Percentiles rank a stretch among this genome's conserved stretches.
Conservation (phyloP, 2,797 vertebrate genomes). For the Coilia nasus region DNA sequence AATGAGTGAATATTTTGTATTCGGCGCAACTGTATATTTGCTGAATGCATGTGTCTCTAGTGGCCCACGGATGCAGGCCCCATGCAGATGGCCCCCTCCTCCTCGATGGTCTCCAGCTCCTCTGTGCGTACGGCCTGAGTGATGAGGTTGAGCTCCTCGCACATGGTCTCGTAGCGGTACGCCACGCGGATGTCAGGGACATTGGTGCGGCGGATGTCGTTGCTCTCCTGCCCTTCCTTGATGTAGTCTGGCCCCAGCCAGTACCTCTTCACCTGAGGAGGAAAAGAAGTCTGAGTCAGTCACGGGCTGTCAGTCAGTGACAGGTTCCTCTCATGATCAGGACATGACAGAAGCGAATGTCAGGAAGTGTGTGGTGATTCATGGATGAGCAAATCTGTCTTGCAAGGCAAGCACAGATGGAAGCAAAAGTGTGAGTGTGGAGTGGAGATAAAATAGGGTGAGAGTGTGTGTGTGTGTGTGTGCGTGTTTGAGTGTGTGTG, state of each 20-base stretch:
- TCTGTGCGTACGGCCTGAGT: slow-evolving; percentile 90
- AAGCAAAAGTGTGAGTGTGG: too few relatives aligned
- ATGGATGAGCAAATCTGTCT: not conserved
- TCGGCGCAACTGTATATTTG: slow-evolving; percentile 24
- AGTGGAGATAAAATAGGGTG: too few relatives aligned
- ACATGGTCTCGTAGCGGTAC: slow-evolving; percentile 93
- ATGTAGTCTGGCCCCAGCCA: slow-evolving; percentile 91
- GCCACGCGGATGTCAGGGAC: slow-evolving; percentile 94
- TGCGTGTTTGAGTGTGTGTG: too few relatives aligned
- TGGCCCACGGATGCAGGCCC: slow-evolving; percentile 43
- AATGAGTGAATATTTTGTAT: too few relatives aligned
- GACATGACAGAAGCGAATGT: not conserved
- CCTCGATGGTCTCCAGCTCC: slow-evolving; percentile 87
- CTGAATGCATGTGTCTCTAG: not conserved
- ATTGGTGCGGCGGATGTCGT: slow-evolving; percentile 94
- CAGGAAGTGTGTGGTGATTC: not conserved
- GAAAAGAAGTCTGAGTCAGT: not conserved
- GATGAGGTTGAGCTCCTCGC: slow-evolving; percentile 93
- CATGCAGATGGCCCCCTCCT: slow-evolving; percentile 75
- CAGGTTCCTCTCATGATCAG: not conserved
- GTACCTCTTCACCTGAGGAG: slow-evolving; percentile 86
- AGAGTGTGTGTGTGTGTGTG: too few relatives aligned
- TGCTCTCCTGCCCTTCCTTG: slow-evolving; percentile 89
- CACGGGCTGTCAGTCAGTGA: not conserved
- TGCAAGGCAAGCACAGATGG: too few relatives aligned